Base-by-base conservation (phyloP, 2,113 vertebrate genomes). In the Mormyrus iriodes region DNA sequence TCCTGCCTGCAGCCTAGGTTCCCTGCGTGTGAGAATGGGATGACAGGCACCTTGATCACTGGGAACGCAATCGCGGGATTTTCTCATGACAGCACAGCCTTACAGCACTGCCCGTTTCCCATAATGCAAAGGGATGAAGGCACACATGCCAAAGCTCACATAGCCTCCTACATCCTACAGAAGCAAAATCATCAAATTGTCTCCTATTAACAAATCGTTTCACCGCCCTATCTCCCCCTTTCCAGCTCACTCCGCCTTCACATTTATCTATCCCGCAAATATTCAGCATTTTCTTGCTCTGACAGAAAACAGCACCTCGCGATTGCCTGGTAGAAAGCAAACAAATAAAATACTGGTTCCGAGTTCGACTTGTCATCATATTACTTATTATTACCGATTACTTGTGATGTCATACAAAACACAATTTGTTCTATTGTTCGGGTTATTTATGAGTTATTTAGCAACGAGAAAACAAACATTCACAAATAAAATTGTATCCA, bases 131-230 rank as follows among this genome's bases (percentile, higher is more conserved):
- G 93, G 94, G 92, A 94, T 93, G 93, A 95, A 93, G 94, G 94
- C 93, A 95, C 94, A 95, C 85, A 44, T 39, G 93, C 93, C 92
- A 19, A 92, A 53, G 92, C 94, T 93, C 94, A 90, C 91, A 91
- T 12, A 93, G 94, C 93, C 93, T 94, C 90, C 93, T 90, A 93
- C 94, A 94, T 95, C 95, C 95, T 94, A 90, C 88, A 85, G 87
- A 90, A 92, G 92, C 92, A 93, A 95, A 95, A 95, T 91, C 94
- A 95, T 95, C 91, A 93, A 94, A 96, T 94, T 95, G 94, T 92
- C 90, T 94, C 94, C 93, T 95, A 94, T 95, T 95, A 94, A 94
- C 94, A 92, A 94, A 95, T 95, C 93, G 94, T 93, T 93, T 89
- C 91, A 46, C 53, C 27, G 48, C 46, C 88, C 84, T 17, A 35